Percentiles rank a stretch among this genome's conserved stretches.
Conservation (phyloP, 2,888 invertebrate genomes). For the Cloeon dipterum region DNA sequence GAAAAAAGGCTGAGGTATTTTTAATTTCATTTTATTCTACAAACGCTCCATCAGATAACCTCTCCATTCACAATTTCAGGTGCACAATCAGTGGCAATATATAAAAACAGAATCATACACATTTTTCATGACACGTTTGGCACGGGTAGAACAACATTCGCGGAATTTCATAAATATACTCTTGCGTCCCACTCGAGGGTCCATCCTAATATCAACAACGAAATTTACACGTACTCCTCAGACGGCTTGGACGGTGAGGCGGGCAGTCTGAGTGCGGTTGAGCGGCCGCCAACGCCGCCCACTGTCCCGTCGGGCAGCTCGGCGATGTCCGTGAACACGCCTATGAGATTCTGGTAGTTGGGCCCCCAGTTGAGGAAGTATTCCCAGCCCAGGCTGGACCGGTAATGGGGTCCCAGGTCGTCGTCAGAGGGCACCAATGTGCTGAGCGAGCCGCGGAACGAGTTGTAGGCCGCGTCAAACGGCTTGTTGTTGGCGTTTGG, state of each 20-base stretch:
- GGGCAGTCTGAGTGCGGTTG: constrained; percentile 49
- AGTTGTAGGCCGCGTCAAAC: constrained; percentile 73
- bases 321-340: constrained; percentile 90
- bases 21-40: no score
- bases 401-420: constrained; percentile 48
- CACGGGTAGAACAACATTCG: no score
- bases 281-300: constrained; percentile 32
- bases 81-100: no score
- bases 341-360: constrained; percentile 84
- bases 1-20: no score
- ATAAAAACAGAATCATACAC: no score
- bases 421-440: constrained; percentile 87
- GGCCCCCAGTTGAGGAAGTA: constrained; percentile 90
- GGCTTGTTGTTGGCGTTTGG: constrained; percentile 14
- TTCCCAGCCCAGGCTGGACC: constrained; percentile 64
- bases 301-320: constrained; percentile 50
- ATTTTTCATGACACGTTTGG: no score
- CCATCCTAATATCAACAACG: no score
- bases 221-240: constrained; percentile 59
- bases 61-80: no score
- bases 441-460: constrained; percentile 80
- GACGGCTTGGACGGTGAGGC: constrained; percentile 63
- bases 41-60: no score
- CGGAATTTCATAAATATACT: no score
- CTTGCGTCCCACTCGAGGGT: no score